Evolutionary conservation across 1,140 invertebrate species (phyloP).

Genomic region (Drosophila leontia): DNA sequence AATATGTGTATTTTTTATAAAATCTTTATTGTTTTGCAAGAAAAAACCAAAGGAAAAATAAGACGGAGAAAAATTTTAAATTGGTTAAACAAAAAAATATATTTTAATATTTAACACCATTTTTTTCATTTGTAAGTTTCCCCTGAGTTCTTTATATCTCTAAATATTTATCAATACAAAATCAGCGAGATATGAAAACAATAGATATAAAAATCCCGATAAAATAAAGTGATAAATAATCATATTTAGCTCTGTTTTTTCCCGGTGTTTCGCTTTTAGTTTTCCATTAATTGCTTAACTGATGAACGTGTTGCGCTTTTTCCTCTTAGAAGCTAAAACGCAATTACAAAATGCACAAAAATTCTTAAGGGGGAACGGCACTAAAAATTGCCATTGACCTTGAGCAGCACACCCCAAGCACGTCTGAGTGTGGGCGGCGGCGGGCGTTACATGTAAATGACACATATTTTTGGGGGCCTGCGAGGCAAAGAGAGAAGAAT

Average conservation of each 20-base stretch:
- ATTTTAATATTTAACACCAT: no score
- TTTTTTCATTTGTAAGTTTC: neutral
- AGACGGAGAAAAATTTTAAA: no score
- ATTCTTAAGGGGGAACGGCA: conserved; percentile 23
- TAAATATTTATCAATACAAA: neutral
- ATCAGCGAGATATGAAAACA: neutral
- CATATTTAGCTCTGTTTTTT: neutral
- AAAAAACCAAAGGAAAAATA: no score
- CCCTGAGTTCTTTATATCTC: neutral
- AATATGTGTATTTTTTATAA: no score
- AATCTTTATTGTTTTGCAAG: no score
- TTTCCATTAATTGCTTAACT: conserved; percentile 28
- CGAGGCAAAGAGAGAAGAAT: conserved; percentile 2
- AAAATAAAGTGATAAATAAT: neutral
- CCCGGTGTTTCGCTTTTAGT: conserved; percentile 1
- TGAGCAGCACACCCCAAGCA: conserved; percentile 33
- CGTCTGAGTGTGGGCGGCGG: conserved; percentile 16
- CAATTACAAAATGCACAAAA: conserved; percentile 35
- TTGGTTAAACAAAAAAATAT: no score
- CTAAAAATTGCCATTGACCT: conserved; percentile 60
- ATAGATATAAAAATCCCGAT: neutral
- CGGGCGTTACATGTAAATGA: conserved; percentile 12
- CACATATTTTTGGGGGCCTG: conserved; percentile 50
- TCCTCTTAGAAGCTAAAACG: conserved; percentile 21
- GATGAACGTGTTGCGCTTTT: conserved; percentile 33